phyloP scores from a whole-genome alignment of 2,797 vertebrate species.

The Coccyzus lansbergi region DNA sequence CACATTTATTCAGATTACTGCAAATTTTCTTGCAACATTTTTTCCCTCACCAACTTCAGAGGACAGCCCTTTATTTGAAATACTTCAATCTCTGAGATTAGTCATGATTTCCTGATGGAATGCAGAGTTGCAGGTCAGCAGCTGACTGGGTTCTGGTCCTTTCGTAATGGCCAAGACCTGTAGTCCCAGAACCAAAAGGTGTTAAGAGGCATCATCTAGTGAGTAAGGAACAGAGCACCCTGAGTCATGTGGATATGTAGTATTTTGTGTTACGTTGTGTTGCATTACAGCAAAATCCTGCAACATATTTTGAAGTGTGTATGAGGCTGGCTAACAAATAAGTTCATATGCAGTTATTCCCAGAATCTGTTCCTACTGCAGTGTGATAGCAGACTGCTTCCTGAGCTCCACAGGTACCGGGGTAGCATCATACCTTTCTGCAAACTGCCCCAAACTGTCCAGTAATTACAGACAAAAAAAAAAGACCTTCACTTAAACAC shows the following conservation, averaged over 20 bases:
- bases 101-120: accelerated
- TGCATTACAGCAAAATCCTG: accelerated
- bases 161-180: neutral
- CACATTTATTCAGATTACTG: neutral
- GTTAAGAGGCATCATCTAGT: accelerated
- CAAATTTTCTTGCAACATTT: neutral
- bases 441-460: neutral
- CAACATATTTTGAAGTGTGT: accelerated
- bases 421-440: neutral
- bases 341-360: neutral
- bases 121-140: neutral
- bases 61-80: neutral
- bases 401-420: neutral
- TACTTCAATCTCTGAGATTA: neutral
- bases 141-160: neutral
- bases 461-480: accelerated
- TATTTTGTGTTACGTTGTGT: accelerated
- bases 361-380: neutral
- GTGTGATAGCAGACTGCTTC: accelerated
- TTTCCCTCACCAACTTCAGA: neutral
- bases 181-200: accelerated
- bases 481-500: neutral
- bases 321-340: neutral
- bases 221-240: accelerated
- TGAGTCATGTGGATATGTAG: accelerated